These are phyloP conservation scores for Ursus arctos DNA, from an alignment of 2,113 vertebrate genomes.

Conservation along the genomic window DNA sequence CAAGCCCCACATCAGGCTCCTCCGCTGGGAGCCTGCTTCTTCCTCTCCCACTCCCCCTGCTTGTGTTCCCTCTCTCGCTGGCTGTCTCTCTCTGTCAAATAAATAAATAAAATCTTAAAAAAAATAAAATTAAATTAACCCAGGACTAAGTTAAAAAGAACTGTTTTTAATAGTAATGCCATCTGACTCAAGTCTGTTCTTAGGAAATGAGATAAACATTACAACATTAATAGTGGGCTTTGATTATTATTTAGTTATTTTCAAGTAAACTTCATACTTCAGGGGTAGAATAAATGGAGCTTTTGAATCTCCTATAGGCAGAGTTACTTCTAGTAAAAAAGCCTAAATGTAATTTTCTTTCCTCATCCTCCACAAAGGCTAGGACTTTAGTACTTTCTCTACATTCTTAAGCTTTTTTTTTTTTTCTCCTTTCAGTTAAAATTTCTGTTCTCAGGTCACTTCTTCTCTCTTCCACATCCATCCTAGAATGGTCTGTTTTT, in stretches of 20 bases:
- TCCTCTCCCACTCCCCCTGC: too few relatives aligned
- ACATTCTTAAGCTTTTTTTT: not conserved
- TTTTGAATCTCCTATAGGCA: not conserved
- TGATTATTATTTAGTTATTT: not conserved
- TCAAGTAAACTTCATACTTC: not conserved
- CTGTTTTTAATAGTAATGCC: not conserved
- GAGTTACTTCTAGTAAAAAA: constrained; percentile 20
- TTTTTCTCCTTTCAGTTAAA: not conserved
- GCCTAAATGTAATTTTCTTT: not conserved
- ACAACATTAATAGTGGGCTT: not conserved
- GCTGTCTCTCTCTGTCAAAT: too few relatives aligned
- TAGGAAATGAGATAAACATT: not conserved
- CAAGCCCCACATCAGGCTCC: too few relatives aligned
- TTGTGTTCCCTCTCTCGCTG: too few relatives aligned
- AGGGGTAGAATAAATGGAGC: not conserved
- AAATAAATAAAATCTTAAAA: too few relatives aligned
- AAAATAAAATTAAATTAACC: too few relatives aligned
- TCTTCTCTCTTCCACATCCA: not conserved
- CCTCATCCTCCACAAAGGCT: not conserved
- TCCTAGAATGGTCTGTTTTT: not conserved
- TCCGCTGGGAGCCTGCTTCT: too few relatives aligned
- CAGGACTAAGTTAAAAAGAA: not conserved
- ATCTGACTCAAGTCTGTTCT: not conserved
- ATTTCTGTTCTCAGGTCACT: constrained; percentile 2
- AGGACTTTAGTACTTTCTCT: not conserved